A percentile compares a stretch with the other conserved stretches of the same genome.
Conservation (phyloP, 1,140 invertebrate species). For the Lepidotrigona ventralis region DNA sequence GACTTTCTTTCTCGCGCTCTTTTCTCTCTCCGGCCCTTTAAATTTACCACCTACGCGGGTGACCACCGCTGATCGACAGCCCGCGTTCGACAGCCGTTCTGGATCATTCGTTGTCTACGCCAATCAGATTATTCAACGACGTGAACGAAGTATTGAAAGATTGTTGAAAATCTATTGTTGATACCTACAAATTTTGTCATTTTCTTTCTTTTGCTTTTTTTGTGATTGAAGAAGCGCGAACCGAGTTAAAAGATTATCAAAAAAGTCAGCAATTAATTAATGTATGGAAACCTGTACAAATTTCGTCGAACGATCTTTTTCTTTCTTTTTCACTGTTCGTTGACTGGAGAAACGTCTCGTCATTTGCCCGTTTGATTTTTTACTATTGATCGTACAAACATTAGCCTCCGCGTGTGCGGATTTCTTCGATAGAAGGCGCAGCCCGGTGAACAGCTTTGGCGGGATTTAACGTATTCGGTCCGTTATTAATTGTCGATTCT, state of each 20-base stretch:
- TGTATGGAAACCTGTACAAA: neutral
- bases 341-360: too few relatives aligned
- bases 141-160: too few relatives aligned
- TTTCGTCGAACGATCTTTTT: neutral
- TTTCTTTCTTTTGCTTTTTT: too few relatives aligned
- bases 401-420: neutral
- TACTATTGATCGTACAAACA: neutral
- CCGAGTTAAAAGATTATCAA: neutral
- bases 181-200: too few relatives aligned
- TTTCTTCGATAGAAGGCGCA: neutral
- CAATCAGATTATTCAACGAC: neutral
- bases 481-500: conserved; percentile 37
- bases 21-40: neutral
- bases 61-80: neutral
- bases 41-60: neutral
- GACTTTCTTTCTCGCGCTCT: conserved; percentile 46
- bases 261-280: neutral
- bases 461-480: neutral
- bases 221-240: too few relatives aligned
- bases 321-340: neutral
- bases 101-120: neutral
- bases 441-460: neutral
- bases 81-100: too few relatives aligned
- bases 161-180: too few relatives aligned
- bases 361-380: neutral